phyloP scores from a whole-genome alignment of 1,140 invertebrate species.

The Scaptodrosophila lebanonensis region DNA sequence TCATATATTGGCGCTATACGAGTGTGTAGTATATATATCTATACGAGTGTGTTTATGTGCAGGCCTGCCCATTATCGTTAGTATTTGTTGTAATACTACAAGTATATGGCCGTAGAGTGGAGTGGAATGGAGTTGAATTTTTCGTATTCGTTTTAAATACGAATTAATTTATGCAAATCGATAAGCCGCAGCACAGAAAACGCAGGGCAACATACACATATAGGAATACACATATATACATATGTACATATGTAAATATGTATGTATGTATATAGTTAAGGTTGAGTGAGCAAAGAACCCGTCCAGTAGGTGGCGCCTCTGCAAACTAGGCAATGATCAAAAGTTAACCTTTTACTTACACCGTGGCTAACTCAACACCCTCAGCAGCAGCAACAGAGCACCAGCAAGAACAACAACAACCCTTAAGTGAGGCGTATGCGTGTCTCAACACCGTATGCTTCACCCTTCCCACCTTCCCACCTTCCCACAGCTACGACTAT shows the following conservation, averaged over 20 bases:
- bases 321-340: neutral
- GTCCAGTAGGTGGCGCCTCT: constrained; percentile 30
- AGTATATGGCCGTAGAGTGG: neutral
- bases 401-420: too few species aligned
- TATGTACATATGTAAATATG: neutral
- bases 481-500: too few species aligned
- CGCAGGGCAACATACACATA: neutral
- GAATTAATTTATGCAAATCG: constrained; percentile 74
- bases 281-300: neutral
- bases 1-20: constrained; percentile 60
- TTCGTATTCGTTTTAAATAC: constrained; percentile 73
- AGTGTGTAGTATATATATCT: constrained; percentile 9
- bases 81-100: constrained; percentile 22
- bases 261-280: too few species aligned
- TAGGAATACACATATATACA: neutral
- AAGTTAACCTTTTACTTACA: too few species aligned
- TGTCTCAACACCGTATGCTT: too few species aligned
- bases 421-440: too few species aligned
- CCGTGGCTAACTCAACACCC: too few species aligned
- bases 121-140: constrained; percentile 47
- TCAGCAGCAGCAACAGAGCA: too few species aligned
- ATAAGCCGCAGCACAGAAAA: constrained; percentile 39
- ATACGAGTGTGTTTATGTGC: constrained; percentile 22
- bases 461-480: too few species aligned
- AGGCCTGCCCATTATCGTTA: constrained; percentile 43